A percentile compares a stretch with the other conserved stretches of the same genome.
Conservation (phyloP, 2,113 vertebrate genomes). For the Pan troglodytes region NHGRI_mPanTro3-v2.1_pri NC_072402.2:3591501-3592000, state of each 20-base stretch:
- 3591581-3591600: not conserved
- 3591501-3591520: not conserved
- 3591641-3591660: fast-evolving
- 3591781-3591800: not conserved
- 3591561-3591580: not conserved
- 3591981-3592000: not conserved
- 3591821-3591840: not conserved
- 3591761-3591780: too few species aligned
- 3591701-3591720: not conserved
- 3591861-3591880: not conserved
- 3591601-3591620: fast-evolving
- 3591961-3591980: not conserved
- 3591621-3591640: not conserved
- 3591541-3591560: not conserved
- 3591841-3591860: not conserved
- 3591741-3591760: not conserved
- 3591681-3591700: not conserved
- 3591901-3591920: not conserved
- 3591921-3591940: not conserved
- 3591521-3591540: not conserved
- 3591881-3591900: too few species aligned
- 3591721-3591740: not conserved
- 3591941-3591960: not conserved
- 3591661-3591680: too few species aligned
- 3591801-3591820: not conserved